Conservation (phyloP, 92 coral and sea anemone species). For the Parazoanthus atlanticus region DNA sequence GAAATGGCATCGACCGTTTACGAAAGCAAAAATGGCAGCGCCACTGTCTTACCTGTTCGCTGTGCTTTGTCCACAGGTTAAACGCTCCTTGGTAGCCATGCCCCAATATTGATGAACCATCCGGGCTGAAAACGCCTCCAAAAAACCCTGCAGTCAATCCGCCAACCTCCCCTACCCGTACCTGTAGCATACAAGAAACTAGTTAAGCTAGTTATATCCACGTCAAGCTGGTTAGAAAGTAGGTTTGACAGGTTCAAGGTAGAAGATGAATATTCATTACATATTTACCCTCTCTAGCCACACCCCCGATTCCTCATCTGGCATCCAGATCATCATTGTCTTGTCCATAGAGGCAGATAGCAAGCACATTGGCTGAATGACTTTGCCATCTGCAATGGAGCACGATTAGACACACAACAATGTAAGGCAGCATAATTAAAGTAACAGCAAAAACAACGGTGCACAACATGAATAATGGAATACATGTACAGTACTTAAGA, state of each 20-base stretch:
- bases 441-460: too few relatives aligned
- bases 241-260: neutral
- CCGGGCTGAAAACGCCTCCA: slow-evolving; percentile 91
- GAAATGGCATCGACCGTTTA: too few relatives aligned
- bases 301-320: slow-evolving; percentile 92
- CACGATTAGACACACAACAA: neutral
- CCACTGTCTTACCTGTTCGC: slow-evolving; percentile 17
- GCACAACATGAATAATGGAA: too few relatives aligned
- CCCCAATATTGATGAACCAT: slow-evolving; percentile 83
- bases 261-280: neutral
- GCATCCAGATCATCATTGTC: slow-evolving; percentile 87
- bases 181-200: slow-evolving; percentile 48
- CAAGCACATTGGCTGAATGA: slow-evolving; percentile 83
- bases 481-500: too few relatives aligned
- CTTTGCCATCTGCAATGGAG: slow-evolving; percentile 43
- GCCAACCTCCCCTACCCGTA: slow-evolving; percentile 99
- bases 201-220: neutral
- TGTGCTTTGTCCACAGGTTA: slow-evolving; percentile 75
- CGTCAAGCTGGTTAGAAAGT: neutral
- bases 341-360: slow-evolving; percentile 97
- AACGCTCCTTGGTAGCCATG: slow-evolving; percentile 97
- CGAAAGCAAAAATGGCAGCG: too few relatives aligned
- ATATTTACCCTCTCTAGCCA: slow-evolving; percentile 85
- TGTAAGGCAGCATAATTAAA: too few relatives aligned
- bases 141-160: slow-evolving; percentile 95